A percentile compares a stretch with the other conserved stretches of the same genome.
These are phyloP conservation scores for Trachymyrmex septentrionalis DNA, from an alignment of 1,140 invertebrate species.

Conservation along the genomic window DNA sequence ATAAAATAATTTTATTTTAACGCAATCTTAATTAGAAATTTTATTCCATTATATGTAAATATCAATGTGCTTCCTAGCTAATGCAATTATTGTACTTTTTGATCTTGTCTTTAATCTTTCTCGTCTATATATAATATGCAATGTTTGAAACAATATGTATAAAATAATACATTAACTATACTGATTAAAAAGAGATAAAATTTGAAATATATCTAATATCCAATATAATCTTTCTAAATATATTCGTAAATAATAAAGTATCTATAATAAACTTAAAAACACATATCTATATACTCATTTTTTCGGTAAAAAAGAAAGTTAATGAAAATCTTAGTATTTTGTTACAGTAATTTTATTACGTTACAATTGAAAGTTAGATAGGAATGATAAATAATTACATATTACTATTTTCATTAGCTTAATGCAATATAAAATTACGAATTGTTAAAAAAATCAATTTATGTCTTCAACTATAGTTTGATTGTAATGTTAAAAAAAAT, in stretches of 20 bases:
- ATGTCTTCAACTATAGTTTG: slow-evolving; percentile 10
- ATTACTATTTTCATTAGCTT: too few relatives aligned
- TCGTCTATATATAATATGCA: background rate
- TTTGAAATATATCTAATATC: slow-evolving; percentile 21
- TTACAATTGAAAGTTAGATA: slow-evolving; percentile 11
- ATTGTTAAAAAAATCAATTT: background rate
- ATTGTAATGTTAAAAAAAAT: slow-evolving; percentile 23
- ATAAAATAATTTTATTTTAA: background rate
- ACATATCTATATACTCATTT: slow-evolving; percentile 6
- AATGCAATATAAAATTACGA: slow-evolving; percentile 1
- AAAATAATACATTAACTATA: slow-evolving; percentile 17
- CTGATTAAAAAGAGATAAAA: background rate
- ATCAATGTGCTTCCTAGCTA: slow-evolving; percentile 12
- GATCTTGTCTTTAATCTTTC: slow-evolving; percentile 22
- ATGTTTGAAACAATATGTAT: slow-evolving; percentile 27
- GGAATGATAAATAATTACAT: background rate
- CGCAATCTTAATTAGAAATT: background rate
- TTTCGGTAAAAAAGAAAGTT: slow-evolving; percentile 26
- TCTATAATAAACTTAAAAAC: slow-evolving; percentile 12
- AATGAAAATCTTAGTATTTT: slow-evolving; percentile 20
- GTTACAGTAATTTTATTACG: background rate
- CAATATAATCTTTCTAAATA: slow-evolving; percentile 24
- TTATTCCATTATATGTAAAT: background rate
- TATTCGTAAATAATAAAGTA: slow-evolving; percentile 12
- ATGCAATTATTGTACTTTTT: slow-evolving; percentile 14